Evolutionary conservation across 2,888 invertebrate genomes (phyloP).

Genomic region (Mythimna vitellina): DNA sequence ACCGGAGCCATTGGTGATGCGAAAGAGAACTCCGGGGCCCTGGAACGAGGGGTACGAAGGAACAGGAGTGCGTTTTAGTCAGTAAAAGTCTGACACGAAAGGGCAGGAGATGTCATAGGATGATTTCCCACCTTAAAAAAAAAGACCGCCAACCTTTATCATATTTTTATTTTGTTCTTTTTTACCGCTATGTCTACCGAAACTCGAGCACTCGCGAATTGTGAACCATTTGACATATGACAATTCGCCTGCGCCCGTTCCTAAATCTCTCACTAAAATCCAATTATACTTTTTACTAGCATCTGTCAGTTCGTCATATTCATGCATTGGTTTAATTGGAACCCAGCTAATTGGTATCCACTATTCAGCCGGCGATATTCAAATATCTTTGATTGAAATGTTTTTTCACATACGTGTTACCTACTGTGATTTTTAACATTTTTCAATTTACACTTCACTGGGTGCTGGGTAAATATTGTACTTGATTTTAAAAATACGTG

Average conservation of each 20-base stretch:
- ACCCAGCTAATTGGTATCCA: slow-evolving; percentile 48
- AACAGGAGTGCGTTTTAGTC: no score
- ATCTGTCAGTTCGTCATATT: slow-evolving; percentile 16
- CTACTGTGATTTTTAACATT: slow-evolving; percentile 6
- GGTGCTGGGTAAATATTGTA: slow-evolving; percentile 15
- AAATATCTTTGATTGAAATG: slow-evolving; percentile 50
- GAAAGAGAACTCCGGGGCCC: no score
- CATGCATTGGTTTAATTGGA: slow-evolving; percentile 65
- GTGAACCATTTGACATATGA: slow-evolving; percentile 13
- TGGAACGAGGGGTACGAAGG: no score
- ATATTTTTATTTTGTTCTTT: neutral
- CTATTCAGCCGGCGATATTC: slow-evolving; percentile 44
- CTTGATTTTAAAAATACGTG: neutral
- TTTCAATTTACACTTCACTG: slow-evolving; percentile 1
- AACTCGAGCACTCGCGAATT: slow-evolving; percentile 5
- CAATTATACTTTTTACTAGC: slow-evolving; percentile 35
- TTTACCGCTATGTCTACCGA: neutral
- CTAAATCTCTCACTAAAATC: slow-evolving; percentile 26
- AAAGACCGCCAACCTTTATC: neutral
- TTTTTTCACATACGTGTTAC: slow-evolving; percentile 9
- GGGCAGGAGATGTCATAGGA: no score
- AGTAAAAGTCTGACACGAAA: no score
- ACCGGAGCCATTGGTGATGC: no score
- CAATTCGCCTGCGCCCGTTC: neutral
- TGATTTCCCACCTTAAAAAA: no score